Evolutionary conservation across 2,797 vertebrate genomes (phyloP), one percentile per base, ranked within the genome.

Genomic region (Mus caroli): DNA sequence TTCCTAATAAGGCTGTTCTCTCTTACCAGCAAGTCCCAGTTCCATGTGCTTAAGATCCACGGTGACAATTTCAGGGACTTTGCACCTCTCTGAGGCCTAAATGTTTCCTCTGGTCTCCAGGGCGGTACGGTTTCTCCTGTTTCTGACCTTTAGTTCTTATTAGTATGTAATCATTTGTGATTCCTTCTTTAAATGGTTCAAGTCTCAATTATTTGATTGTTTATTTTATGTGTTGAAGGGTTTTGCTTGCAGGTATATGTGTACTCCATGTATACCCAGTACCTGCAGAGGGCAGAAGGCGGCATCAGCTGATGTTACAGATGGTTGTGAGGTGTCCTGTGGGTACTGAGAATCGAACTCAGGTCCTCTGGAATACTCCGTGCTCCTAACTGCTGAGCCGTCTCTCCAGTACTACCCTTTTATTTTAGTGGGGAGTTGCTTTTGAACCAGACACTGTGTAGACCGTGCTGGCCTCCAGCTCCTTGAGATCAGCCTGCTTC

Each of bases 101-200:
- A 8, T n/a, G 67, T 34, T 15, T 64, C 37, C 28, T 52, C 31
- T 62, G 0, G 37, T n/a, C 43, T 46, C 62, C 28, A n/a, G 85
- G 54, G 0, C 2, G 43, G 11, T 62, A 1, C 9, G 0, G 2
- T 6, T 67, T 34, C 15, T 58, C 0, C 12, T 0, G n/a, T n/a
- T 77, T 20, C 37, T 15, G 3, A 76, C 46, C 85, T 10, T 1
- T 19, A 3, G 67, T 69, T n/a, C 46, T 26, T 40, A 2, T 7
- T 54, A 75, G 69, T 40, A 1, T 24, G 14, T 43, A 2, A 28
- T 80, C 20, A 2, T 79, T 52, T 64, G 8, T 58, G 3, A 60
- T 46, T 43, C 9, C 22, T 85, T 62, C 73, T 20, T 73, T 0
- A 52, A 67, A 67, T 46, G 60, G 20, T 69, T n/a, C 40, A 60